Evolutionary conservation across 2,113 vertebrate species (phyloP), one percentile per base, ranked within the genome.

Genomic region (Orthonyx spaldingii): DNA sequence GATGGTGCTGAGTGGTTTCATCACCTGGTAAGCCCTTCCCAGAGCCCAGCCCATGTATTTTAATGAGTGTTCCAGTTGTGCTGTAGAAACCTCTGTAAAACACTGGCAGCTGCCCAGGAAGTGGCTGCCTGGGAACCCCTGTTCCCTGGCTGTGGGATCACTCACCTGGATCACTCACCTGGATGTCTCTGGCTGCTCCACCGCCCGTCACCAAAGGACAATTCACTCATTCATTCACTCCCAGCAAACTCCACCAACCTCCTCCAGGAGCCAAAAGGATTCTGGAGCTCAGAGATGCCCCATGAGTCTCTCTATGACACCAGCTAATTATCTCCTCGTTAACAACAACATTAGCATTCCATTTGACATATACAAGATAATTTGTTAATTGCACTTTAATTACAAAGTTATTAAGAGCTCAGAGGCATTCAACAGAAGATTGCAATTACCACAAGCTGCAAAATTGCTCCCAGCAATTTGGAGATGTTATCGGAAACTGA

Each of bases 341-440:
- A 97, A 94, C 96, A 97, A 96, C 95, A 96, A 93, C 94, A 79
- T 97, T 97, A 96, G 87, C 89, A 95, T 96, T 95, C 96, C 90
- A 66, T 97, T 94, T 97, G 97, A 96, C 95, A 94, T 81, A 94
- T 95, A 96, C 95, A 95, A 94, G 95, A 93, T 97, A 97, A 97
- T 97, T 97, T 97, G 96, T 97, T 97, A 97, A 98, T 98, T 97
- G 97, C 89, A 86, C 96, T 97, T 97, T 97, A 98, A 98, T 98
- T 97, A 97, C 96, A 82, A 96, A 96, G 94, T 98, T 97, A 98
- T 97, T 98, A 97, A 95, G 94, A 81, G 88, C 96, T 96, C 93
- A 52, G 93, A 98, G 96, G 96, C 96, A 35, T 96, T 96, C 80
- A 80, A 52, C 79, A 92, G 94, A 95, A 95, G 88, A 97, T 70